These are phyloP conservation scores for Aporrectodea caliginosa DNA, from an alignment of 1,140 invertebrate genomes.

Conservation along the genomic window DNA sequence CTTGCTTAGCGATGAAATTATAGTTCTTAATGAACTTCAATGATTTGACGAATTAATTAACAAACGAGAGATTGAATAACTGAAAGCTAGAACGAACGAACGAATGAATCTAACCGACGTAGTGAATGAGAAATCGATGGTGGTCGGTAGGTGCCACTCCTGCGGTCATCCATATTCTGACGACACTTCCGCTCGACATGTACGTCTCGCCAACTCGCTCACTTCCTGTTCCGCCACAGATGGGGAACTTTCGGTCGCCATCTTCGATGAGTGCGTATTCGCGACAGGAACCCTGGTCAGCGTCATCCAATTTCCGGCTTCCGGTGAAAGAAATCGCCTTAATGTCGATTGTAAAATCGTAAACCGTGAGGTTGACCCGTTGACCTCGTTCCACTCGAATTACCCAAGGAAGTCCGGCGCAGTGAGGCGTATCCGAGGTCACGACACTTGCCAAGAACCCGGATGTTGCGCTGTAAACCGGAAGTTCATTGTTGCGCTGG, in stretches of 20 bases:
- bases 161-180: slow-evolving; percentile 17
- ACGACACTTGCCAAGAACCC: slow-evolving; percentile 17
- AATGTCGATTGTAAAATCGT: slow-evolving; percentile 5
- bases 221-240: slow-evolving; percentile 4
- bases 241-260: slow-evolving; percentile 5
- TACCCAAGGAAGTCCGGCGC: slow-evolving; percentile 6
- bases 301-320: not conserved
- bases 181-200: not conserved
- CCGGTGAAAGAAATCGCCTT: not conserved
- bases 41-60: too few species aligned
- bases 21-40: too few species aligned
- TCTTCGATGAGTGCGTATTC: slow-evolving; percentile 18
- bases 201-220: slow-evolving; percentile 3
- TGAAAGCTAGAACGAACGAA: too few species aligned
- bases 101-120: not conserved
- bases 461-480: not conserved
- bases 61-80: too few species aligned
- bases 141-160: slow-evolving; percentile 11
- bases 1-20: too few species aligned
- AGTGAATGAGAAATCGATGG: slow-evolving; percentile 15
- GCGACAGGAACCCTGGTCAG: not conserved
- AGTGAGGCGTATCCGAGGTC: slow-evolving; percentile 7
- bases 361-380: slow-evolving; percentile 10
- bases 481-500: not conserved
- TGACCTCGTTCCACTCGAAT: slow-evolving; percentile 4